These are phyloP conservation scores for Oscheius myriophilus DNA, from an alignment of 2,888 invertebrate genomes.

Conservation along the genomic window DNA sequence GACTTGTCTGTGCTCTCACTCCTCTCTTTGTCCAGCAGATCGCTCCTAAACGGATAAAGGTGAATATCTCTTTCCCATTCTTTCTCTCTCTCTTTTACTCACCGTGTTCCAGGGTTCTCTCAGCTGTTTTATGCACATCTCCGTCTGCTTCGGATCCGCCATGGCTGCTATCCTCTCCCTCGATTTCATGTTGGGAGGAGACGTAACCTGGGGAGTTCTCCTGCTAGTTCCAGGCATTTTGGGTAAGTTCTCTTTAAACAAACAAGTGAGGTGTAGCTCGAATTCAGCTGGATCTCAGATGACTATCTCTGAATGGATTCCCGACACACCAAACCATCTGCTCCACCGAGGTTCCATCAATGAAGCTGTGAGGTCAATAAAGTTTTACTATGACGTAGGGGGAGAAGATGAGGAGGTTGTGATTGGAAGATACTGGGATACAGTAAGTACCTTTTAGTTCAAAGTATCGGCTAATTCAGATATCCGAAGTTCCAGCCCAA, in stretches of 20 bases:
- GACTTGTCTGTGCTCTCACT: slow-evolving; percentile 58
- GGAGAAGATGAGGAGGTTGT: slow-evolving; percentile 59
- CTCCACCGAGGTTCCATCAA: slow-evolving; percentile 47
- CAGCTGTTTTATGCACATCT: slow-evolving; percentile 63
- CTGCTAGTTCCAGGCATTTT: slow-evolving; percentile 54
- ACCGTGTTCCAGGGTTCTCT: slow-evolving; percentile 41
- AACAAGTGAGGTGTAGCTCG: not conserved
- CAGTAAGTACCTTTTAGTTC: slow-evolving; percentile 51
- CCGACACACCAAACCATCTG: slow-evolving; percentile 62
- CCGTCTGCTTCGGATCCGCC: slow-evolving; percentile 63
- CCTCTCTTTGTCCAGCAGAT: slow-evolving; percentile 64
- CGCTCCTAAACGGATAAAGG: slow-evolving; percentile 62
- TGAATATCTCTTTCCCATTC: slow-evolving; percentile 11
- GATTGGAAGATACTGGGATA: slow-evolving; percentile 51
- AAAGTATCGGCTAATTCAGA: not conserved
- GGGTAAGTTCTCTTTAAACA: slow-evolving; percentile 25
- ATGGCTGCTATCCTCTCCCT: slow-evolving; percentile 63
- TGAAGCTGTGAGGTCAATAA: slow-evolving; percentile 32
- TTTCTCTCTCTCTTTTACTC: too few species aligned
- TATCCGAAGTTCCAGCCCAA: slow-evolving; percentile 52
- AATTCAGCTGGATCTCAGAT: slow-evolving; percentile 36
- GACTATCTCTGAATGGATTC: slow-evolving; percentile 42
- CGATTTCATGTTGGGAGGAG: slow-evolving; percentile 57
- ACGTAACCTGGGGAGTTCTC: slow-evolving; percentile 54
- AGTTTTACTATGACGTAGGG: slow-evolving; percentile 60